Evolutionary conservation across 2,113 vertebrate genomes (phyloP).

Genomic region (Pituophis catenifer): DNA sequence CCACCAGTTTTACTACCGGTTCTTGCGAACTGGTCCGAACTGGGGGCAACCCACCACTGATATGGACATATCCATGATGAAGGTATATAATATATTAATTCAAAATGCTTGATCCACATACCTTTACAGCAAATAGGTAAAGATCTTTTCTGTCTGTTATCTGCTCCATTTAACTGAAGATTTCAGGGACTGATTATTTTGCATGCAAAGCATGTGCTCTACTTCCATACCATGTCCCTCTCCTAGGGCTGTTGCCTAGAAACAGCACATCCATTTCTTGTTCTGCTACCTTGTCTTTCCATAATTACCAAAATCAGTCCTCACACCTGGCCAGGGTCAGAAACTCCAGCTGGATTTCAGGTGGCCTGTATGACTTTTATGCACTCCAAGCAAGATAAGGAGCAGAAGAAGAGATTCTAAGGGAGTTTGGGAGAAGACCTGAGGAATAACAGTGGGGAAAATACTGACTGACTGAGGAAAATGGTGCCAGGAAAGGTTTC

Average conservation of each 20-base stretch:
- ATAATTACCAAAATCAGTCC: not conserved
- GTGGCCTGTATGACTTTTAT: not conserved
- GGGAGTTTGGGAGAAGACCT: not conserved
- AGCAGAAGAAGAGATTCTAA: not conserved
- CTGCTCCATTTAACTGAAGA: not conserved
- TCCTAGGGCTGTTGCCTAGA: not conserved
- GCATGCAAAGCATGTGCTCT: not conserved
- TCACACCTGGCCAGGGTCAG: not conserved
- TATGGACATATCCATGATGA: not conserved
- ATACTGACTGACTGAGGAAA: not conserved
- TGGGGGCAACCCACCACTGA: no score
- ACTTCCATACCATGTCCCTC: not conserved
- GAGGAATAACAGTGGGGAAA: not conserved
- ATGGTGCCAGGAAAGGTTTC: not conserved
- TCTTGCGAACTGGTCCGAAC: no score
- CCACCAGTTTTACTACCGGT: no score
- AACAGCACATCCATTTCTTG: conserved; percentile 3
- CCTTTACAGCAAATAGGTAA: not conserved
- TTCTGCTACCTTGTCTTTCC: not conserved
- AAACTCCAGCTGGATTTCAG: not conserved
- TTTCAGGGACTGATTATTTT: not conserved
- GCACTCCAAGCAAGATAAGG: not conserved
- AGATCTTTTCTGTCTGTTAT: not conserved
- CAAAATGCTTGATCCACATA: not conserved
- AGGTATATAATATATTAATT: not conserved